Conservation (phyloP, 2,888 invertebrate genomes). For the Heliothis peltigera region DNA sequence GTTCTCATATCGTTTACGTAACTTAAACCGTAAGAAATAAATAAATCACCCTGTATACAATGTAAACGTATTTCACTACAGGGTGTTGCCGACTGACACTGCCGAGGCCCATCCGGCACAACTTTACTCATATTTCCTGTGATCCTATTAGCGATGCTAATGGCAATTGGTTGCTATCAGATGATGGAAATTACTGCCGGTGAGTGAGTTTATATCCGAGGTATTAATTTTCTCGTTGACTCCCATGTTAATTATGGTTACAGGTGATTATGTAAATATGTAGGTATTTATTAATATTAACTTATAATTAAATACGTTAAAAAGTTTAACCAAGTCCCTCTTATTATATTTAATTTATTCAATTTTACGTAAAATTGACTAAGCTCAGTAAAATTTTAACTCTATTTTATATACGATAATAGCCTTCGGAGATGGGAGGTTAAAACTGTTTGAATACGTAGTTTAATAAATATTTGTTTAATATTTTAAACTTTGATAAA, state of each 20-base stretch:
- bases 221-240: neutral
- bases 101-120: constrained; percentile 62
- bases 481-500: neutral
- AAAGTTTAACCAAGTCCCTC: neutral
- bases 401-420: constrained; percentile 11
- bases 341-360: constrained; percentile 2
- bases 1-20: constrained; percentile 32
- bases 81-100: constrained; percentile 58
- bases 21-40: constrained; percentile 50
- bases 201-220: neutral
- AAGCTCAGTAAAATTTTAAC: constrained; percentile 4
- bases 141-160: constrained; percentile 48
- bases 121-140: constrained; percentile 72
- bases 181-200: constrained; percentile 12
- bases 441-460: neutral
- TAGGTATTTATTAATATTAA: too few relatives aligned
- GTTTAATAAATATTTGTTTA: neutral
- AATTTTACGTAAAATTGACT: constrained; percentile 3
- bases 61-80: constrained; percentile 61
- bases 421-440: constrained; percentile 4
- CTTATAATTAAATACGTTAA: too few relatives aligned
- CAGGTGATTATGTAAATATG: neutral
- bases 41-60: constrained; percentile 57
- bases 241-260: neutral
- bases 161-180: constrained; percentile 44